Conservation (phyloP, 2,888 invertebrate genomes). For the Drosophila cracens region DNA sequence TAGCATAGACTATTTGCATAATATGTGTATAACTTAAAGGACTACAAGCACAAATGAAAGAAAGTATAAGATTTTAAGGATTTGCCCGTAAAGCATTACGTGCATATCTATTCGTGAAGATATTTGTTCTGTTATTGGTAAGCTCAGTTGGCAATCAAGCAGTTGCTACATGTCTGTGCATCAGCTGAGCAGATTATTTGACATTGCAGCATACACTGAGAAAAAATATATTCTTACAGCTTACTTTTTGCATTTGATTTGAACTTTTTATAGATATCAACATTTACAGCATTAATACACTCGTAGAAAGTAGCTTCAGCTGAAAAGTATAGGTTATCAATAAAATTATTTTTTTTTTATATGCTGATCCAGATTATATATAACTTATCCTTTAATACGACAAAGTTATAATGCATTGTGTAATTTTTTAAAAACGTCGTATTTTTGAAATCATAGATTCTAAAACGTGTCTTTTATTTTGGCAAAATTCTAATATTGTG, state of each 20-base stretch:
- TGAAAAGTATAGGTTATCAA: not conserved
- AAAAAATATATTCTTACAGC: not conserved
- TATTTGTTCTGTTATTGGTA: slow-evolving; percentile 2
- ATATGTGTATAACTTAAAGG: not conserved
- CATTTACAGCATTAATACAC: not conserved
- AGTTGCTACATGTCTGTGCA: slow-evolving; percentile 29
- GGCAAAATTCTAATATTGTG: not conserved
- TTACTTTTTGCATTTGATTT: not conserved
- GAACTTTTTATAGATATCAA: not conserved
- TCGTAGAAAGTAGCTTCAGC: not conserved
- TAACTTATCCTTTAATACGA: not conserved
- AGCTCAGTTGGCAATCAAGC: not conserved
- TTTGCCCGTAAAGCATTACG: slow-evolving; percentile 4
- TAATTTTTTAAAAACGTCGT: not conserved
- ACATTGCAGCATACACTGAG: not conserved
- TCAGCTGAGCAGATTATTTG: slow-evolving; percentile 35
- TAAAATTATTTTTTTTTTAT: not conserved
- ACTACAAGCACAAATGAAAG: too few relatives aligned
- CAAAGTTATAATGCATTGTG: not conserved
- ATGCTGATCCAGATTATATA: not conserved
- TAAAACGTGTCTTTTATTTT: not conserved
- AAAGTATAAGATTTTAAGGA: slow-evolving; percentile 4
- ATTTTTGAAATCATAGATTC: not conserved
- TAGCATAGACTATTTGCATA: not conserved
- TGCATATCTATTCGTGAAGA: not conserved